Conservation (phyloP, 2,888 invertebrate species). For the Nephrotoma appendiculata region DNA sequence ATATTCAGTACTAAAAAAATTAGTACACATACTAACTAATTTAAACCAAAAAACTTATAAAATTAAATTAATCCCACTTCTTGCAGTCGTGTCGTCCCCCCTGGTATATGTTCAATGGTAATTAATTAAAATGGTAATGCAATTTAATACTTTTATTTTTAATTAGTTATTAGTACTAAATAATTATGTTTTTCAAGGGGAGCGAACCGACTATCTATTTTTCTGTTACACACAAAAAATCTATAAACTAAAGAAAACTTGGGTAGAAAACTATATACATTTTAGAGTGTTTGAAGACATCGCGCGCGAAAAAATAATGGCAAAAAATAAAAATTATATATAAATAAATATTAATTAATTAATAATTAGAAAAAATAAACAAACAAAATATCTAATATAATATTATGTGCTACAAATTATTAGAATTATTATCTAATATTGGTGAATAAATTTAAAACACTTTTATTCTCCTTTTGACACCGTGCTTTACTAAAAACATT, state of each 20-base stretch:
- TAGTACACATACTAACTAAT: not conserved
- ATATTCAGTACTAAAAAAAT: not conserved
- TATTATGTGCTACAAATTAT: not conserved
- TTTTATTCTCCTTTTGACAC: slow-evolving; percentile 86
- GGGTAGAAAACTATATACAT: not conserved
- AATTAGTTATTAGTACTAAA: not conserved
- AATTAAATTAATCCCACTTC: not conserved
- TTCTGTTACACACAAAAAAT: not conserved
- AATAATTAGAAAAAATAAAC: not conserved
- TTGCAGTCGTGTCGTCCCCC: not conserved
- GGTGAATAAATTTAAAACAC: slow-evolving; percentile 82
- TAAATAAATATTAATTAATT: not conserved
- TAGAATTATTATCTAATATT: slow-evolving; percentile 51
- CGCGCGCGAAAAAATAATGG: not conserved
- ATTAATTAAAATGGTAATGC: not conserved
- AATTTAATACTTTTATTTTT: not conserved
- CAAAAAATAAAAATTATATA: not conserved
- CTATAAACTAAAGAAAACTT: not conserved
- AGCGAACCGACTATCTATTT: not conserved
- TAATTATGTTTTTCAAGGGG: not conserved
- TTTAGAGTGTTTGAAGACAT: not conserved
- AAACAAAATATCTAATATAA: not conserved
- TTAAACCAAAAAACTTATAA: not conserved
- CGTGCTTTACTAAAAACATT: slow-evolving; percentile 97
- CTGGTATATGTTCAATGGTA: not conserved